Base-by-base conservation (phyloP, 2,113 vertebrate genomes). In the Indicator indicator region DNA sequence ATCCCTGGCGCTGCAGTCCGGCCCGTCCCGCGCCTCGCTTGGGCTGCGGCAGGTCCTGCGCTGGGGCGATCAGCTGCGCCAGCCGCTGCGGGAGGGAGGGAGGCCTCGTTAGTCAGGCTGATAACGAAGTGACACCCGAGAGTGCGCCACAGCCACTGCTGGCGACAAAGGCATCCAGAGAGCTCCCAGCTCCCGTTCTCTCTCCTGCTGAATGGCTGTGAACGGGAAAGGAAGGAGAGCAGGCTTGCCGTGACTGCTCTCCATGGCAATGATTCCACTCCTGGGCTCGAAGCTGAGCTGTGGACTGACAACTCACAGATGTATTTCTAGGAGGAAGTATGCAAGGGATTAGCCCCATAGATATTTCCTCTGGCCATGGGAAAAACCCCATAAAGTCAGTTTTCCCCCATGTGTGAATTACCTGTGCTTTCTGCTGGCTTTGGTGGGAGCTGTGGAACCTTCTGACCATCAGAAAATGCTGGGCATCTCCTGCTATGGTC, bases 11-110 rank as follows among this genome's bases (percentile, higher is more conserved):
- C 28, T 56, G 75, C n/a, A 48, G 55, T 9, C 21, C 2, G 0
- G 63, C 8, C 11, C 33, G 52, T 1, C 78, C n/a, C 1, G 18
- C 0, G 6, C 5, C 78, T 44, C 54, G 75, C 93, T 56, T 96
- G 0, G 97, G 97, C 94, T 97, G 97, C 0, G 96, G 98, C 83
- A 98, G 97, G 33, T 98, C 97, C 70, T 96, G 88, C 0, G 97
- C 97, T 0, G 98, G 97, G 19, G 97, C 85, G 50, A 94, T 63
- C n/a, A 98, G 98, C 91, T 96, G 97, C 9, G 4, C 42, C 44
- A 98, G 88, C 21, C 98, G 93, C 98, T 98, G 96, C 1, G 6
- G 94, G 90, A 52, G 23, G 42, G 85, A 46, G 50, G 74, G 75
- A 77, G 9, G 1, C 28, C 68, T 92, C 78, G 74, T 95, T 96